These are phyloP conservation scores for Arctocebus calabarensis DNA, from an alignment of 2,797 vertebrate genomes.

Conservation along the genomic window DNA sequence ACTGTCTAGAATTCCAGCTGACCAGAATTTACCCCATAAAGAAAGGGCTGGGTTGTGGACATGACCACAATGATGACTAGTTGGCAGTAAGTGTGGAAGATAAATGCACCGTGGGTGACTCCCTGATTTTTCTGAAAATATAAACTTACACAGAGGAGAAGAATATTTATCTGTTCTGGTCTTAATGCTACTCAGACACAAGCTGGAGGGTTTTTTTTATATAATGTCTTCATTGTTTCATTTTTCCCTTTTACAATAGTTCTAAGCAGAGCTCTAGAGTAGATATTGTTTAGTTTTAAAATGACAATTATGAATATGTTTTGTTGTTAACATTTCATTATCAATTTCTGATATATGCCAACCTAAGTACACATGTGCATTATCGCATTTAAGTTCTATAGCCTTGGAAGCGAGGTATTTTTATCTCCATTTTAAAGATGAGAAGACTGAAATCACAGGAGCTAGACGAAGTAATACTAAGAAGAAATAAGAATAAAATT, in stretches of 20 bases:
- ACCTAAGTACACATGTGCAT: background rate
- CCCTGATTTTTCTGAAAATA: background rate
- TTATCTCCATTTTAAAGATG: conserved; percentile 22
- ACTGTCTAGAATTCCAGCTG: background rate
- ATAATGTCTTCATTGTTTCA: background rate
- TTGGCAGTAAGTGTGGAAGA: background rate
- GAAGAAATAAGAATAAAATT: background rate
- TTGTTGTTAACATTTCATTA: conserved; percentile 30
- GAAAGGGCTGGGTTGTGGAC: background rate
- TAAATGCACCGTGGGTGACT: background rate
- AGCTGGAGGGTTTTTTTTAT: background rate
- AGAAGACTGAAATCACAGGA: conserved; percentile 50
- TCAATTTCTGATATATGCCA: background rate
- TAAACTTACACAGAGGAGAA: background rate
- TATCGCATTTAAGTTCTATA: conserved; percentile 33
- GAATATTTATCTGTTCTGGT: background rate
- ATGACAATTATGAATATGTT: background rate
- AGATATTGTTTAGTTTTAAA: conserved; percentile 43
- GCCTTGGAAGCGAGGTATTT: conserved; percentile 7
- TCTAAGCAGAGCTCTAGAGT: conserved; percentile 3
- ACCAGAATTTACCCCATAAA: background rate
- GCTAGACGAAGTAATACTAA: conserved; percentile 4
- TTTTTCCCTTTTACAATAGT: background rate
- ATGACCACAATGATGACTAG: background rate
- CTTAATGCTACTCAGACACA: background rate